A percentile compares a stretch with the other conserved stretches of the same genome.
phyloP scores from a whole-genome alignment of 1,140 invertebrate species.

The Planococcus citri region DNA sequence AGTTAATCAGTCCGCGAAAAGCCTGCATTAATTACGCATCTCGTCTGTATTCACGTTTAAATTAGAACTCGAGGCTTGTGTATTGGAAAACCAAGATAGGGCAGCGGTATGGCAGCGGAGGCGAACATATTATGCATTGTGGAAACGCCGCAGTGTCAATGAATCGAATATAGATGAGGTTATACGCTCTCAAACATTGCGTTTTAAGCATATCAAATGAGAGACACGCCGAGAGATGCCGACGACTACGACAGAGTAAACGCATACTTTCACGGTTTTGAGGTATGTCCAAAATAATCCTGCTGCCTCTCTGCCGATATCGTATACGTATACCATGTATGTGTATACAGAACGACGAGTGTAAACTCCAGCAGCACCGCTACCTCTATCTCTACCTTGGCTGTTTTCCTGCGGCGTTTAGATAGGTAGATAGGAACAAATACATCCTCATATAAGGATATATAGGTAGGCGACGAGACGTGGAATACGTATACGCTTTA shows the following conservation, averaged over 20 bases:
- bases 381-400: too few species aligned
- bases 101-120: neutral
- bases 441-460: too few species aligned
- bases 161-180: conserved; percentile 6
- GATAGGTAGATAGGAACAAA: too few species aligned
- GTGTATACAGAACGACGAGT: too few species aligned
- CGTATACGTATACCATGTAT: too few species aligned
- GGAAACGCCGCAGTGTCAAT: neutral
- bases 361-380: too few species aligned
- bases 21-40: neutral
- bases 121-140: neutral
- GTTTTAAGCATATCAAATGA: neutral
- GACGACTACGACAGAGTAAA: neutral
- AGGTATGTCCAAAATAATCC: neutral
- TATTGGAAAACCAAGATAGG: neutral
- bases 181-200: neutral
- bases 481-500: too few species aligned
- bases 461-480: too few species aligned
- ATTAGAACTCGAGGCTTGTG: neutral
- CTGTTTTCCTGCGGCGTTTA: too few species aligned
- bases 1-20: neutral
- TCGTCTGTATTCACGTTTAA: too few species aligned
- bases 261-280: neutral
- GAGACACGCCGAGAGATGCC: neutral
- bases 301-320: neutral